These are phyloP conservation scores for Larimichthys polyactis DNA, from an alignment of 2,113 vertebrate genomes.

Conservation along the genomic window DNA sequence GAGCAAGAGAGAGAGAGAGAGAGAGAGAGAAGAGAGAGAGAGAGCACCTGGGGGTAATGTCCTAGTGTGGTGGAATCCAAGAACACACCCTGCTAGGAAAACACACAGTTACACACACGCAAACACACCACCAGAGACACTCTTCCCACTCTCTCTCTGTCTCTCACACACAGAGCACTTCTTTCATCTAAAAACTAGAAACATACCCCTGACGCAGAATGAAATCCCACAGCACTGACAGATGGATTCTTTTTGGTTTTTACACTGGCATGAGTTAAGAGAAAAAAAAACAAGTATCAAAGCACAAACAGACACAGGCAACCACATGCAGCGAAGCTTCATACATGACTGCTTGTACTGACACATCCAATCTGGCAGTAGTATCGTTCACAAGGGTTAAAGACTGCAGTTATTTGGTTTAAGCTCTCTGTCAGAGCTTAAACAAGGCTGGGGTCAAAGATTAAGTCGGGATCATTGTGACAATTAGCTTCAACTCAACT, in stretches of 20 bases:
- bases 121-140: constrained; percentile 67
- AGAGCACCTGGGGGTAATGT: constrained; percentile 84
- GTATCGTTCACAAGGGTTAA: constrained; percentile 60
- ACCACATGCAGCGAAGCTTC: constrained; percentile 60
- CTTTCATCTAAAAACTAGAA: constrained; percentile 80
- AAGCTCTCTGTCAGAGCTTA: constrained; percentile 42
- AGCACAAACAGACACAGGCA: constrained; percentile 68
- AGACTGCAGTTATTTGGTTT: constrained; percentile 43
- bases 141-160: constrained; percentile 32
- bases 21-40: constrained; percentile 47
- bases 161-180: constrained; percentile 51
- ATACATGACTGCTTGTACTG: constrained; percentile 64
- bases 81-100: constrained; percentile 85
- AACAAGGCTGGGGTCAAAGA: constrained; percentile 63
- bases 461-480: constrained; percentile 68
- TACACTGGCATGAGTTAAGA: constrained; percentile 67
- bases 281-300: constrained; percentile 62
- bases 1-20: constrained; percentile 6
- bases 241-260: constrained; percentile 69
- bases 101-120: constrained; percentile 73
- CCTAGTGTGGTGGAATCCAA: constrained; percentile 83
- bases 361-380: constrained; percentile 68
- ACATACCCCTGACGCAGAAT: constrained; percentile 67
- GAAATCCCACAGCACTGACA: constrained; percentile 71
- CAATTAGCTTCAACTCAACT: constrained; percentile 46